Evolutionary conservation across 1,140 invertebrate species (phyloP).

Genomic region (Cyphomyrmex costatus): DNA sequence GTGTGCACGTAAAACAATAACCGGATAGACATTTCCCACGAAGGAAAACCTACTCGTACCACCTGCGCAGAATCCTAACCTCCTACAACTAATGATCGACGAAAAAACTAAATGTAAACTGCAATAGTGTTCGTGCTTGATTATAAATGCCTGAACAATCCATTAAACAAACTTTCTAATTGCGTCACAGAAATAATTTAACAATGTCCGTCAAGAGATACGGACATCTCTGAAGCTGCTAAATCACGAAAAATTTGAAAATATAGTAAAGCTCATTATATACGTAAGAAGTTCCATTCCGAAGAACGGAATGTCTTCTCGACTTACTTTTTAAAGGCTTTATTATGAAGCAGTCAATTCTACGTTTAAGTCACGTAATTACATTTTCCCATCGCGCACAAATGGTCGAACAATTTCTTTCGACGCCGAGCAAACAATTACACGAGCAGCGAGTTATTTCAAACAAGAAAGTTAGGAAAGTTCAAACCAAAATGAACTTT

Average conservation of each 20-base stretch:
- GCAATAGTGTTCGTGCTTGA: neutral
- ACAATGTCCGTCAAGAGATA: neutral
- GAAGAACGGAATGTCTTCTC: neutral
- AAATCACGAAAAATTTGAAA: neutral
- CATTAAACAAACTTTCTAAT: neutral
- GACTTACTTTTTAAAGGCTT: neutral
- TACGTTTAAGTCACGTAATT: neutral
- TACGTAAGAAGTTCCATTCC: neutral
- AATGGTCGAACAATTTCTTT: constrained; percentile 17
- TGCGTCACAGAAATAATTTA: neutral
- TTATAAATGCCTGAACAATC: constrained; percentile 4
- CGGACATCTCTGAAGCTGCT: neutral
- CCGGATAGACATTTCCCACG: constrained; percentile 66
- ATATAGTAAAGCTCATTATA: neutral
- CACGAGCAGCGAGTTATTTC: constrained; percentile 22
- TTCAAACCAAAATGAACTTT: constrained; percentile 37
- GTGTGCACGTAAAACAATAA: constrained; percentile 57
- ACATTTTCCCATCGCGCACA: neutral
- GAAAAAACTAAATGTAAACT: constrained; percentile 3
- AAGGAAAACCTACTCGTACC: constrained; percentile 35
- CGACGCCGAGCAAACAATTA: constrained; percentile 34
- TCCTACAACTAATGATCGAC: neutral
- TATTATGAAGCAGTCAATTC: neutral
- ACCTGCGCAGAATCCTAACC: constrained; percentile 36
- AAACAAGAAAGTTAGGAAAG: constrained; percentile 23